A percentile compares a stretch with the other conserved stretches of the same genome.
Conservation (phyloP, 2,888 invertebrate species). For the Hydrotaea diabolus region DNA sequence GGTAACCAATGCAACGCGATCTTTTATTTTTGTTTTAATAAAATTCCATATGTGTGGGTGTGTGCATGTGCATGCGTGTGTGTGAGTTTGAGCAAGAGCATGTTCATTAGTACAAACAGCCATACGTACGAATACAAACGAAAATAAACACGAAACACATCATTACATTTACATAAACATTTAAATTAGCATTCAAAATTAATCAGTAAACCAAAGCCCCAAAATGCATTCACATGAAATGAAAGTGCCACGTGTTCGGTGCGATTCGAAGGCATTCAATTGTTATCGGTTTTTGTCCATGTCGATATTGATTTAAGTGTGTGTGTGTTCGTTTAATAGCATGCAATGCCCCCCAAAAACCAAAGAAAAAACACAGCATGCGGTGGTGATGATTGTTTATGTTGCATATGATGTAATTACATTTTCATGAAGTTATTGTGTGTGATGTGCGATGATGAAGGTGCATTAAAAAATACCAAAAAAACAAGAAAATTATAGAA, state of each 20-base stretch:
- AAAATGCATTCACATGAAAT: neutral
- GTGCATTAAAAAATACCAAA: conserved; percentile 19
- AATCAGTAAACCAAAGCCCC: neutral
- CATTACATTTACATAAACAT: neutral
- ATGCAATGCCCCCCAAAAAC: conserved; percentile 29
- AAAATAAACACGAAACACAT: conserved; percentile 5
- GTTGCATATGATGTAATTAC: conserved; percentile 29
- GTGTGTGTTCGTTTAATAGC: conserved; percentile 35
- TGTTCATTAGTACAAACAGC: neutral
- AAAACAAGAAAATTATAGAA: conserved; percentile 5
- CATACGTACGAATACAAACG: neutral
- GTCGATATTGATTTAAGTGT: conserved; percentile 20
- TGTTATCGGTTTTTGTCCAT: neutral
- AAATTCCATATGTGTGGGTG: neutral
- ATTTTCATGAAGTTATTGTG: conserved; percentile 18
- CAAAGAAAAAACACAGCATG: conserved; percentile 3
- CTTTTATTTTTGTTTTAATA: conserved; percentile 75
- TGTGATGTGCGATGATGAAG: conserved; percentile 49
- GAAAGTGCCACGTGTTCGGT: conserved; percentile 3
- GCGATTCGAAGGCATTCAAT: conserved; percentile 1
- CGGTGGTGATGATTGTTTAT: conserved; percentile 32
- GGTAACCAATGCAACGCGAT: conserved; percentile 85
- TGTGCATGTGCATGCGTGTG: neutral
- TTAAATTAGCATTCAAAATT: neutral
- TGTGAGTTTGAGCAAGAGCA: neutral